Conservation (phyloP, 1,140 invertebrate genomes). For the Drosophila lowei region DNA sequence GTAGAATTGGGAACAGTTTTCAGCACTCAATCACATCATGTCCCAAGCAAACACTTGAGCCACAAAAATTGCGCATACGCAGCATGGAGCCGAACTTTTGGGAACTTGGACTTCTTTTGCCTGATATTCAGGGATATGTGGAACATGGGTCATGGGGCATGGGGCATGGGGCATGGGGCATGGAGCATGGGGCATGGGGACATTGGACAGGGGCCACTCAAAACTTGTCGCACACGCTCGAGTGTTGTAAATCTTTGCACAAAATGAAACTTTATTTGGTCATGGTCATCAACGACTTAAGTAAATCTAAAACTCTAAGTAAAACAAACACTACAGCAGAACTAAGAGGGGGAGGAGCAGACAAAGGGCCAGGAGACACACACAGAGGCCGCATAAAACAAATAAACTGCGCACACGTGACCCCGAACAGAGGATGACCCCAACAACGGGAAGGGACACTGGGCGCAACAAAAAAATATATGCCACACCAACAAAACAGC, state of each 20-base stretch:
- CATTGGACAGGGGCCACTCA: conserved; percentile 41
- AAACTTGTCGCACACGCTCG: conserved; percentile 77
- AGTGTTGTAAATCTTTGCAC: conserved; percentile 77
- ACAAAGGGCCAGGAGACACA: conserved; percentile 10
- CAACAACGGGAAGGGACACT: conserved; percentile 35
- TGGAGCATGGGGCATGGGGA: too few species aligned
- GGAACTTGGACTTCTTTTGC: conserved; percentile 36
- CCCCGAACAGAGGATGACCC: conserved; percentile 60
- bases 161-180: neutral
- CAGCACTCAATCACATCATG: conserved; percentile 41
- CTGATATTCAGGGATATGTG: neutral
- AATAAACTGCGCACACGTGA: conserved; percentile 78
- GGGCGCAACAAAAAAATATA: conserved; percentile 48
- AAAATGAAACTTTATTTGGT: conserved; percentile 81
- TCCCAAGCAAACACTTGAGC: conserved; percentile 53
- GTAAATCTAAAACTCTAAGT: conserved; percentile 81
- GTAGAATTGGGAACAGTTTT: conserved; percentile 28
- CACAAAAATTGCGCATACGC: conserved; percentile 76
- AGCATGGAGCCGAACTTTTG: conserved; percentile 41
- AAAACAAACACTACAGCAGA: conserved; percentile 67
- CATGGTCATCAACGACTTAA: conserved; percentile 79
- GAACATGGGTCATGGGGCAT: neutral
- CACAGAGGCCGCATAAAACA: conserved; percentile 67
- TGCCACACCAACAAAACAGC: conserved; percentile 35
- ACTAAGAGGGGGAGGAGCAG: neutral